Evolutionary conservation across 2,113 vertebrate genomes (phyloP).

Genomic region (Otis tarda): DNA sequence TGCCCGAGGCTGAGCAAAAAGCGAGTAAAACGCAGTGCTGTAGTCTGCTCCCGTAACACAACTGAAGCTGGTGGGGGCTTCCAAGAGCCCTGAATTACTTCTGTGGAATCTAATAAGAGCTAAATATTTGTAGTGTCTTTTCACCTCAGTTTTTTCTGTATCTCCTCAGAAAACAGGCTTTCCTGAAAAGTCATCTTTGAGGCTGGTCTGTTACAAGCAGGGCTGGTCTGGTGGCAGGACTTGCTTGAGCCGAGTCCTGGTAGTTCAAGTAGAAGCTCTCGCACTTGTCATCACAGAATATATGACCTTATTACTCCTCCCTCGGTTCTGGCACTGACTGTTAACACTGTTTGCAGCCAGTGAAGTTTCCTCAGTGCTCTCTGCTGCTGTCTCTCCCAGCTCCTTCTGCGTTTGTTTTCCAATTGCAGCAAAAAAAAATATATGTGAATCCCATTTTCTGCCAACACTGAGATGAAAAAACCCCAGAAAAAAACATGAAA

Average conservation of each 20-base stretch:
- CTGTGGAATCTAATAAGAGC: not conserved
- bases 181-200: not conserved
- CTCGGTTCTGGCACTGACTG: slow-evolving; percentile 27
- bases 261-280: slow-evolving; percentile 54
- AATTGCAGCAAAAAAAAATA: not conserved
- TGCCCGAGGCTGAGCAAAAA: not conserved
- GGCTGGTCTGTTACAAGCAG: not conserved
- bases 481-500: not conserved
- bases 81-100: not conserved
- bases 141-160: not conserved
- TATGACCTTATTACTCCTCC: slow-evolving; percentile 54
- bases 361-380: slow-evolving; percentile 33
- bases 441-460: not conserved
- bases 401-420: slow-evolving; percentile 42
- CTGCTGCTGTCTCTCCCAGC: not conserved
- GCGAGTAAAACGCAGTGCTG: not conserved
- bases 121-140: not conserved
- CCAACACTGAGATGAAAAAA: not conserved
- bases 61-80: not conserved
- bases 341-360: slow-evolving; percentile 38
- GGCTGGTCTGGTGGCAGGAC: not conserved
- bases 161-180: not conserved
- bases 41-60: fast-evolving
- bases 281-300: slow-evolving; percentile 64
- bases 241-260: slow-evolving; percentile 12